Evolutionary conservation across 1,140 invertebrate species (phyloP), one percentile per base, ranked within the genome.

Genomic region (Hydropsyche tenuis): DNA sequence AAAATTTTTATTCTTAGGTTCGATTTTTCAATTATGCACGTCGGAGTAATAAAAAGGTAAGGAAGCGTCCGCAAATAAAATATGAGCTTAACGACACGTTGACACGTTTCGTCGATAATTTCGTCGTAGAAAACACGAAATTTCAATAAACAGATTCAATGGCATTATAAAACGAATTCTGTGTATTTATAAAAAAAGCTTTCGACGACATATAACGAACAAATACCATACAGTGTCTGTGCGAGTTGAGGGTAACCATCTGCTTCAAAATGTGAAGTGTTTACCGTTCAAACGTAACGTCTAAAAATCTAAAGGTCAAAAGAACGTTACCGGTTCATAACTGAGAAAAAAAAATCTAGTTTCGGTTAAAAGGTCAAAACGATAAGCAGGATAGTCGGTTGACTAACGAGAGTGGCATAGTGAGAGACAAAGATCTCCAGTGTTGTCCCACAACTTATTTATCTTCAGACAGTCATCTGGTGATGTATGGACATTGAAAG

Each of bases 301-400:
- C 22, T 25, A 60, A 25, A 60, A 60, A 4, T 37, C 30, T 37
- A 37, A 37, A 60, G 22, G 20, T 60, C 56, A 60, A 20, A 53
- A 53, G 9, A 53, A 18, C 48, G 16, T 18, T 53, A 53, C 48
- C 48, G 20, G 48, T 20, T 53, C 18, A 56, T 56, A 56, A 22
- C 9, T 4, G 22, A 56, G 18, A 4, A 23, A 60, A 60, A 60
- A 60, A 60, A 60, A 14, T 12, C 12, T 27, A 27, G 23, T 23
- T 23, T 25, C 23, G 23, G 20, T 60, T 60, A 60, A 25, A 60
- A 60, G 20, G 56, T 60, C 56, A 60, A 60, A 60, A 60, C 23
- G 56, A 60, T 60, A 25, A 23, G 56, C 56, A 23, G 23, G 56
- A 60, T 53, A 18, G 48, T 20, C 23, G 56, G 56, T 20, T 60